Conservation (phyloP, 2,797 vertebrate species). For the Sciurus carolinensis region DNA sequence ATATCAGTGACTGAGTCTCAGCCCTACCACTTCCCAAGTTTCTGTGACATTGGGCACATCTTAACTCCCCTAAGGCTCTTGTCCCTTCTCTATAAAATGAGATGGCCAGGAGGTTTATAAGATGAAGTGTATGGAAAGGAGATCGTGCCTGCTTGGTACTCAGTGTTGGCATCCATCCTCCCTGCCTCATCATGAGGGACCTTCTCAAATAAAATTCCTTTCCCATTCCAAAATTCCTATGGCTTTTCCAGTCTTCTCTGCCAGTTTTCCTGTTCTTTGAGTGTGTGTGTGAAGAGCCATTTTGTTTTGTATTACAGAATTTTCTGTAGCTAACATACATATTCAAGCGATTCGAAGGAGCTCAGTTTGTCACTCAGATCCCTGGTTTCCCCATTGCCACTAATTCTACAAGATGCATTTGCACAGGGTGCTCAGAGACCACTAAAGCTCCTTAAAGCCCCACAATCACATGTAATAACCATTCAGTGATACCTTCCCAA, state of each 20-base stretch:
- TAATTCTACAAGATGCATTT: constrained; percentile 51
- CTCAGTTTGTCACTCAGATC: background rate
- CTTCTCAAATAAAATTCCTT: constrained; percentile 37
- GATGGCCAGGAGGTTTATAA: background rate
- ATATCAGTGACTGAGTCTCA: background rate
- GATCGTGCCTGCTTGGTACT: background rate
- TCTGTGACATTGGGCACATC: background rate
- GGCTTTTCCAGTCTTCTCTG: constrained; percentile 12
- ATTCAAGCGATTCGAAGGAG: constrained; percentile 24
- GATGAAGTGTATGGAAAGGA: background rate
- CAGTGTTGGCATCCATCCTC: background rate
- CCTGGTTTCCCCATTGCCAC: background rate
- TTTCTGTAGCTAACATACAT: constrained; percentile 15
- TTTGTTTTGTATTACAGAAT: background rate
- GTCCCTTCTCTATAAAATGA: background rate
- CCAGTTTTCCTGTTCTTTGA: constrained; percentile 55
- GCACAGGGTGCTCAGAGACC: background rate
- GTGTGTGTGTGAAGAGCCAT: background rate
- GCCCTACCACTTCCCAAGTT: background rate
- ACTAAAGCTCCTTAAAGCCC: background rate
- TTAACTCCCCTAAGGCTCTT: background rate
- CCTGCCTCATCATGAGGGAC: background rate
- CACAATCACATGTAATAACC: background rate
- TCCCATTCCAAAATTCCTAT: constrained; percentile 31
- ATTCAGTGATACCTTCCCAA: constrained; percentile 18